phyloP scores from a whole-genome alignment of 2,888 invertebrate species.

The Xanthia icteritia region DNA sequence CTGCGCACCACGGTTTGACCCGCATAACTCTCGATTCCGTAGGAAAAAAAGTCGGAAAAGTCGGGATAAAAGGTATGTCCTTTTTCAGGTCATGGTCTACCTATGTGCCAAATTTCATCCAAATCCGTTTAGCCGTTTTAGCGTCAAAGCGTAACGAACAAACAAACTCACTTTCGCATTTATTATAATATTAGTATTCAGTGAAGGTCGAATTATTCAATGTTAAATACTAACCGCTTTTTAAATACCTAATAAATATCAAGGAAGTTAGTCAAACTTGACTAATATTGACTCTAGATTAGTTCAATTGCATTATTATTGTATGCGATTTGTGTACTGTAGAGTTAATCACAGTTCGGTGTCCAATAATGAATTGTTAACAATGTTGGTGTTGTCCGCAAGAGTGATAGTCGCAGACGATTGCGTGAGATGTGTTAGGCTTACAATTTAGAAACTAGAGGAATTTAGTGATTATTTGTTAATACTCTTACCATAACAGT shows the following conservation, averaged over 20 bases:
- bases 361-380: conserved; percentile 40
- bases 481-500: neutral
- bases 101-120: no score
- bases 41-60: no score
- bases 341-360: conserved; percentile 35
- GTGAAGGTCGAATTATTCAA: neutral
- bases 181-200: no score
- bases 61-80: no score
- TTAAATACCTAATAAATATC: conserved; percentile 4
- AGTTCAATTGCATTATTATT: conserved; percentile 18
- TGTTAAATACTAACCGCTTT: neutral
- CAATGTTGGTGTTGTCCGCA: conserved; percentile 16
- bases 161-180: no score
- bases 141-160: no score
- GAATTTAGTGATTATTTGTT: neutral
- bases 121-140: no score
- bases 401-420: conserved; percentile 2
- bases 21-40: no score
- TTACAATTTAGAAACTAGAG: conserved; percentile 19
- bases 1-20: no score
- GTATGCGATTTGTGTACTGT: conserved; percentile 15
- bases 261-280: neutral
- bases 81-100: no score
- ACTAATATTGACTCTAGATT: conserved; percentile 2
- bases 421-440: conserved; percentile 11